Base-by-base conservation (phyloP, 2,797 vertebrate genomes). In the Emys orbicularis region DNA sequence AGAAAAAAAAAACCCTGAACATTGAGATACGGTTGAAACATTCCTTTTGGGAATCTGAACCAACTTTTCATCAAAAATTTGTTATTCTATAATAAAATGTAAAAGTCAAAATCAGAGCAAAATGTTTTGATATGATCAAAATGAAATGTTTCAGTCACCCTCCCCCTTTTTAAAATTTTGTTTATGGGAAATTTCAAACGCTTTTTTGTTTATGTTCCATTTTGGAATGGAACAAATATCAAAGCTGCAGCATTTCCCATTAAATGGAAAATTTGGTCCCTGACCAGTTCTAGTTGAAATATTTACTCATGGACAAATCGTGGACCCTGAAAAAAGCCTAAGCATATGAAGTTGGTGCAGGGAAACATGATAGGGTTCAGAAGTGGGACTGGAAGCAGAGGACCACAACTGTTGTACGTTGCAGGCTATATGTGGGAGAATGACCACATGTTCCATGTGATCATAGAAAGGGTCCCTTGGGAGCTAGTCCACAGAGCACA, bases 401-500 rank as follows among this genome's bases (percentile, higher is more conserved):
- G 5, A 74, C 93, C 52, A 65, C 52, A 47, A 4, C 6, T 19
- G 34, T 68, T n/a, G 34, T 68, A n/a, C 3, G 44, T 3, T 79
- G 7, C 6, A 88, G 59, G 77, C 80, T 56, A 52, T 27, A 1
- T 76, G 2, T 8, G 54, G 19, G 12, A 65, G 2, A 47, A 23
- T 6, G 84, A 9, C 0, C 0, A 3, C 9, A 50, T 41, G 2
- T 88, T 65, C 4, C 84, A 1, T 54, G 80, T 50, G n/a, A n/a
- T 57, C 0, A 1, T n/a, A 74, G 29, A 81, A 83, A 8, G 83
- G 0, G 0, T 0, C 5, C 1, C 10, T 49, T 72, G 1, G 18
- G 3, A 79, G 79, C 92, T 49, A 86, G 3, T 65, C 8, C 44
- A n/a, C 4, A 31, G 8, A 41, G 5, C 21, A 59, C 3, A 86